Base-by-base conservation (phyloP, 2,113 vertebrate genomes). In the Bucco capensis region DNA sequence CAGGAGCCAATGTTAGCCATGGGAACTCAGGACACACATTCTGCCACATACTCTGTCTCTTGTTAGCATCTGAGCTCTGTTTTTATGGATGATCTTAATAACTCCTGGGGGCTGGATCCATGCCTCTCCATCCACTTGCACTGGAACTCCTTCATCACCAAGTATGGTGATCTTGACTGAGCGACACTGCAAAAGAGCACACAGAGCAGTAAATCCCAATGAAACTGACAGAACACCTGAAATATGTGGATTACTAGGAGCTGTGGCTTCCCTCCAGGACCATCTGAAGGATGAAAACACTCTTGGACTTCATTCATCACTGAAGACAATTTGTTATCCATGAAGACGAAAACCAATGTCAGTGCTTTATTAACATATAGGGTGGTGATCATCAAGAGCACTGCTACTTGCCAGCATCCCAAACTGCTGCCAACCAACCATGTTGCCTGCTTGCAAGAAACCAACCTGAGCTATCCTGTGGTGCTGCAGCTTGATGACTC, bases 101-200 rank as follows among this genome's bases (percentile, higher is more conserved):
- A 99, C 98, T 35, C 99, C 99, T 0, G 99, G 99, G 38, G 99
- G 99, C 86, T 99, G 99, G 86, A 99, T 99, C 99, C 99, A 99
- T 8, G 99, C 99, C 94, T 99, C 99, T 7, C 99, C 99, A 65
- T 99, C 99, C 9, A 99, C 99, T 97, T 99, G 99, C 60, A 99
- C 98, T 19, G 99, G 99, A 60, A 99, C 98, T 5, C 99, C 99
- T 96, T 99, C 99, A 38, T 99, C 99, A 31, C 99, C 99, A 95
- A 99, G 97, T 95, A 99, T 99, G 56, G 99, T 99, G 95, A 99
- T 99, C 96, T 99, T 99, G 83, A 99, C 99, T 2, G 99, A 98
- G 22, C 99, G 99, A 92, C 99, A 99, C 99, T 98, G 96, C 73
- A 97, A 97, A 50, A 91, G 88, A 97, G 93, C 75, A 96, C 95